Evolutionary conservation across 2,888 invertebrate species (phyloP).

Genomic region (Eledona agricola): DNA sequence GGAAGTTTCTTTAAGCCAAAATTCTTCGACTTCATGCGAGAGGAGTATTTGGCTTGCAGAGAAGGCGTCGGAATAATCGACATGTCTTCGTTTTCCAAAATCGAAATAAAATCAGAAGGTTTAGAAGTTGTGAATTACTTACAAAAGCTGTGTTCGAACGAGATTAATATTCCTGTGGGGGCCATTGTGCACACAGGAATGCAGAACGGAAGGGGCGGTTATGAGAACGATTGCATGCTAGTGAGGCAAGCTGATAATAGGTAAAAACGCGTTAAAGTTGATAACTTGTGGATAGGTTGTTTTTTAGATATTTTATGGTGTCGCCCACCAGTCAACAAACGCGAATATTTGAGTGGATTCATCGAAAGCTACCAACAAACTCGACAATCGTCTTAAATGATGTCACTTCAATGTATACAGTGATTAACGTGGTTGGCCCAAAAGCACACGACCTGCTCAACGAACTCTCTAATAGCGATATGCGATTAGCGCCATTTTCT

Average conservation of each 20-base stretch:
- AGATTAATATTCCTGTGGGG: slow-evolving; percentile 71
- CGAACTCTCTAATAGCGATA: slow-evolving; percentile 71
- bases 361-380: slow-evolving; percentile 67
- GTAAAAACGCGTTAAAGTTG: slow-evolving; percentile 56
- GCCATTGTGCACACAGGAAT: slow-evolving; percentile 75
- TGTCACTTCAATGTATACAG: slow-evolving; percentile 78
- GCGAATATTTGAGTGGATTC: slow-evolving; percentile 75
- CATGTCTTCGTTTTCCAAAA: slow-evolving; percentile 81
- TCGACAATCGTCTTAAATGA: slow-evolving; percentile 71
- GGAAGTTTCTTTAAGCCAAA: slow-evolving; percentile 74
- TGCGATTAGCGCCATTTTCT: slow-evolving; percentile 70
- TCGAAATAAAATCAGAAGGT: slow-evolving; percentile 73
- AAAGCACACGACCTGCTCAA: slow-evolving; percentile 71
- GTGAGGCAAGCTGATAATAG: slow-evolving; percentile 69
- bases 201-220: slow-evolving; percentile 76
- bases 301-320: slow-evolving; percentile 75
- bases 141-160: slow-evolving; percentile 73
- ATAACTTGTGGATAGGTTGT: slow-evolving; percentile 11
- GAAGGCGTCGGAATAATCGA: slow-evolving; percentile 82
- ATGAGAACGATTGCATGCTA: slow-evolving; percentile 79
- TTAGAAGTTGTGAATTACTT: slow-evolving; percentile 70
- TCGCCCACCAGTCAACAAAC: slow-evolving; percentile 82
- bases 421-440: slow-evolving; percentile 75
- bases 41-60: slow-evolving; percentile 77
- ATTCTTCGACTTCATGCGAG: slow-evolving; percentile 73